phyloP scores from a whole-genome alignment of 1,140 invertebrate genomes.

The Lepidostoma basale region DNA sequence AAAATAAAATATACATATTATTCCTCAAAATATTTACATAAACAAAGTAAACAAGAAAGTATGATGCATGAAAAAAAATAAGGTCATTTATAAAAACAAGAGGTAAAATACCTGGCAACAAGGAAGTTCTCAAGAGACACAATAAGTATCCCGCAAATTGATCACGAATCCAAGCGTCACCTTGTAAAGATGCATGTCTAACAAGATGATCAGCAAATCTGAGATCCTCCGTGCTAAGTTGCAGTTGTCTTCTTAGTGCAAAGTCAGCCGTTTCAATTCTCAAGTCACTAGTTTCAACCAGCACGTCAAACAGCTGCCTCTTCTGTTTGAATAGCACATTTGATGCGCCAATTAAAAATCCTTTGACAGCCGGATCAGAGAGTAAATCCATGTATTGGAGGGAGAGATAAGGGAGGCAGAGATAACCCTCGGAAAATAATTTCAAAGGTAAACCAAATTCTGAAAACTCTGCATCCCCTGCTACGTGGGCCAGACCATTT shows the following conservation, averaged over 20 bases:
- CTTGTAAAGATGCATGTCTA: constrained; percentile 80
- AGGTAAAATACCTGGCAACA: constrained; percentile 68
- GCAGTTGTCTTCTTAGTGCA: constrained; percentile 80
- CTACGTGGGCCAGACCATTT: constrained; percentile 57
- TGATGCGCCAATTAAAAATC: constrained; percentile 95
- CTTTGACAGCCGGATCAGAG: constrained; percentile 84
- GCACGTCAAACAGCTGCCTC: constrained; percentile 87
- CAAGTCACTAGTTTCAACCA: constrained; percentile 88
- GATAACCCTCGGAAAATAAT: constrained; percentile 90
- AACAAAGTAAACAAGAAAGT: neutral
- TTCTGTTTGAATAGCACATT: constrained; percentile 98
- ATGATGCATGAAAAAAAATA: neutral
- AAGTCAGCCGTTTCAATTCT: constrained; percentile 88
- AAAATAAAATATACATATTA: neutral
- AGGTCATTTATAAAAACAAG: neutral
- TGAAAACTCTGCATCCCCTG: constrained; percentile 68
- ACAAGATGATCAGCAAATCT: constrained; percentile 94
- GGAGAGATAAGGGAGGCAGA: constrained; percentile 96
- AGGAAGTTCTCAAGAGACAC: constrained; percentile 82
- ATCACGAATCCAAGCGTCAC: constrained; percentile 90
- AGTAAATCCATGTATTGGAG: constrained; percentile 94
- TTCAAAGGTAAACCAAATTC: constrained; percentile 87
- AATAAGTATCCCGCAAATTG: constrained; percentile 94
- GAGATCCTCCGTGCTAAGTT: constrained; percentile 92
- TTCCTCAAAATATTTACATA: neutral